Base-by-base conservation (phyloP, 2,888 invertebrate genomes). In the Tachina grossa region DNA sequence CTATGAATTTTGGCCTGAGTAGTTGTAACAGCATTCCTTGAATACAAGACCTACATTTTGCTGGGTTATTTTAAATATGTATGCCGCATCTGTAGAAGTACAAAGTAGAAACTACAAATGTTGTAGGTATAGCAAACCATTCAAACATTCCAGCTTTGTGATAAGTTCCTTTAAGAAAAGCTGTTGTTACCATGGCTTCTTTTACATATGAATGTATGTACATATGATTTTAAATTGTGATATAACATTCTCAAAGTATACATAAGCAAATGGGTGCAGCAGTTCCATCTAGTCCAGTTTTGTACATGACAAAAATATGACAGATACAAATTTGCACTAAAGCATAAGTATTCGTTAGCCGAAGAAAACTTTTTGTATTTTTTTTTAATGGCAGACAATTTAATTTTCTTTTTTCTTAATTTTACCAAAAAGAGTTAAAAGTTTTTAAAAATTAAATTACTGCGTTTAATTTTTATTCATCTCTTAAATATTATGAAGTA, bases 121-220 rank as follows among this genome's bases (percentile, higher is more conserved):
- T 71, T 53, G 45, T 79, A 31, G 31, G 31, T 31, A 71, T 39
- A 59, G 31, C 57, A 59, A 49, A 61, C 61, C 8, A 51, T 11
- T 65, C 13, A 63, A 71, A 41, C 22, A 72, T 39, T 65, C 63
- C 47, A 65, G 59, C 61, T 45, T 13, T 80, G 55, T 66, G 31
- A 59, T 53, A 59, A 53, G 14, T 74, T 77, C 59, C 66, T 57
- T 77, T 69, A 49, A 74, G 63, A 31, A 66, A 74, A 49, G 43
- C 69, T 31, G 1, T 85, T 85, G 83, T 85, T 85, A 76, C 85
- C 57, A 83, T 71, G 75, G 82, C 47, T 65, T 75, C 71, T 82
- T 76, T 61, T 71, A 19, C 55, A 78, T 39, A 79, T n/a, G n/a
- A n/a, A n/a, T n/a, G n/a, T 66, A 78, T 71, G 47, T 71, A n/a